A percentile compares a stretch with the other conserved stretches of the same genome.
Evolutionary conservation across 2,888 invertebrate species (phyloP).

Genomic region (Drosophila acutilabella): DNA sequence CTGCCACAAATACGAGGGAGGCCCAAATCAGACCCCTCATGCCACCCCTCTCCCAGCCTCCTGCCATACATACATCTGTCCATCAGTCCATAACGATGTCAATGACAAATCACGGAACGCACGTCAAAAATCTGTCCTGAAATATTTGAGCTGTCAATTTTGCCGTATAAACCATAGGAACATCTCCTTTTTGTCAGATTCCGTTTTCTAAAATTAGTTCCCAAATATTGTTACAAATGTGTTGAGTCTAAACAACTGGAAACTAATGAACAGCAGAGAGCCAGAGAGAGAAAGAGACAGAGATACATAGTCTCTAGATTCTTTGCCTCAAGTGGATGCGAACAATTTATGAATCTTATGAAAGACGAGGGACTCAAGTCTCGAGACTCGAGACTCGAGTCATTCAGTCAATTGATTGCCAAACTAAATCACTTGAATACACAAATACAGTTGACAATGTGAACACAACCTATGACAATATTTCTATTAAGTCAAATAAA

Average conservation of each 20-base stretch:
- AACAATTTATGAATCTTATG: constrained; percentile 70
- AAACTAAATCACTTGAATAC: constrained; percentile 57
- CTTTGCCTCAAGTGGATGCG: constrained; percentile 68
- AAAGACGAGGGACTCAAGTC: constrained; percentile 61
- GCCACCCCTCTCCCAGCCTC: no score
- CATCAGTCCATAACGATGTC: constrained; percentile 76
- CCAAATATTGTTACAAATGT: constrained; percentile 84
- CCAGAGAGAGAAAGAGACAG: constrained; percentile 4
- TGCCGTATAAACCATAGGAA: constrained; percentile 18
- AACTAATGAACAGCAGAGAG: constrained; percentile 45
- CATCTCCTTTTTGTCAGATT: constrained; percentile 37
- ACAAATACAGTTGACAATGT: constrained; percentile 48
- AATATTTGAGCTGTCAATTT: constrained; percentile 83
- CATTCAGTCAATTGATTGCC: constrained; percentile 47
- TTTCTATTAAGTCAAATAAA: not conserved
- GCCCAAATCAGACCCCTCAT: constrained; percentile 1
- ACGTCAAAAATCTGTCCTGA: constrained; percentile 83
- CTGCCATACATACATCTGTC: not conserved
- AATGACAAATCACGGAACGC: constrained; percentile 84
- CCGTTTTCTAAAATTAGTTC: constrained; percentile 82
- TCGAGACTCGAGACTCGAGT: constrained; percentile 1
- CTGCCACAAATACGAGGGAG: constrained; percentile 51
- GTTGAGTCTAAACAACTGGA: constrained; percentile 82
- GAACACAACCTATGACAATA: constrained; percentile 24
- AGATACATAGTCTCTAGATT: constrained; percentile 1